phyloP scores from a whole-genome alignment of 2,888 invertebrate genomes.

The Terebella lapidaria region DNA sequence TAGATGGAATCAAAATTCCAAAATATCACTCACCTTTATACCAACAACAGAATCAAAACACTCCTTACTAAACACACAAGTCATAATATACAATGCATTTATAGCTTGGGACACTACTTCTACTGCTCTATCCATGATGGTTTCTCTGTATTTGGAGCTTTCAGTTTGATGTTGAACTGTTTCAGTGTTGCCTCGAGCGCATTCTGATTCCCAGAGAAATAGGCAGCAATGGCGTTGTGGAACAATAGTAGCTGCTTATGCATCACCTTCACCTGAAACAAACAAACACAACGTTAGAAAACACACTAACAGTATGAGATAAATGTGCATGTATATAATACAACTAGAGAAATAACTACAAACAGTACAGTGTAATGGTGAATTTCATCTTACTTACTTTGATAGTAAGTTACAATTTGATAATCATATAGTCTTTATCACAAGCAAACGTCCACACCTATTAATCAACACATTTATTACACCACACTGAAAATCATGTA shows the following conservation, averaged over 20 bases:
- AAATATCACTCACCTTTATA: no score
- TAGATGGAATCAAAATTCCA: no score
- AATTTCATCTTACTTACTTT: no score
- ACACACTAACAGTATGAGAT: not conserved
- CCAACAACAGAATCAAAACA: no score
- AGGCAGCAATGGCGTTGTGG: conserved; percentile 94
- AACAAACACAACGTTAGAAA: not conserved
- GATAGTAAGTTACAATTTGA: no score
- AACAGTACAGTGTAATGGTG: not conserved
- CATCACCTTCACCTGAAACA: conserved; percentile 90
- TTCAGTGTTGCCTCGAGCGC: conserved; percentile 88
- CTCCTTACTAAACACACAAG: no score
- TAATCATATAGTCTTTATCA: no score
- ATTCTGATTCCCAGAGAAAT: conserved; percentile 92
- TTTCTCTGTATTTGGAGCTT: conserved; percentile 70
- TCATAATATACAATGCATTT: no score
- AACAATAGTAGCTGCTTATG: conserved; percentile 92
- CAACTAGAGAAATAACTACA: not conserved
- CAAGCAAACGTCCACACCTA: no score
- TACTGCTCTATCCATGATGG: conserved; percentile 69
- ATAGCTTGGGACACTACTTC: no score
- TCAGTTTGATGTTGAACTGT: conserved; percentile 89
- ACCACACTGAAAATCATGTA: no score
- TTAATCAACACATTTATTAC: no score
- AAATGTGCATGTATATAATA: not conserved